phyloP scores from a whole-genome alignment of 1,140 invertebrate species.

The Paraescarpia echinospica region DNA sequence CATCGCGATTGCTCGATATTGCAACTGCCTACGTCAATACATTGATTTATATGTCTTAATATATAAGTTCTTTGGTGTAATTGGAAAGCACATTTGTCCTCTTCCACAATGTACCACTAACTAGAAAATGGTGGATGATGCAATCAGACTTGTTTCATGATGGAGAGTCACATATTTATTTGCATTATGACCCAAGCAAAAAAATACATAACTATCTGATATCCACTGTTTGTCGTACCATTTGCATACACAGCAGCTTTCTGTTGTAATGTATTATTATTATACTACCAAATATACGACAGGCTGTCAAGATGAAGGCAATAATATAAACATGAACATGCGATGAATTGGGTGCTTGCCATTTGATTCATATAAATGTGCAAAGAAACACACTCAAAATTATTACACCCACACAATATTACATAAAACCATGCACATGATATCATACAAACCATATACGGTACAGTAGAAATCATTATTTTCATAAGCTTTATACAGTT shows the following conservation, averaged over 20 bases:
- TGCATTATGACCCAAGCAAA: neutral
- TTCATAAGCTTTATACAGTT: neutral
- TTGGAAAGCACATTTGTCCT: too few relatives aligned
- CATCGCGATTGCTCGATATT: too few relatives aligned
- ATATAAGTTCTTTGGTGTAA: too few relatives aligned
- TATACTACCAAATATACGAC: neutral
- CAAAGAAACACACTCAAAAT: neutral
- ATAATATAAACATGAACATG: neutral
- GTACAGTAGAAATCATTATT: neutral
- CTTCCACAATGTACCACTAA: too few relatives aligned
- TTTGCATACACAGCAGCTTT: neutral
- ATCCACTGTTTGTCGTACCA: neutral
- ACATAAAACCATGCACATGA: neutral
- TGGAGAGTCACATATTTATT: neutral
- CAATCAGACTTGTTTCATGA: too few relatives aligned
- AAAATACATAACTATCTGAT: neutral
- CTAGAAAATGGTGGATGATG: too few relatives aligned
- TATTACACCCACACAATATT: neutral
- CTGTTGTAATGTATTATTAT: neutral
- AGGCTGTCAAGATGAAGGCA: neutral
- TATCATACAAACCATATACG: neutral
- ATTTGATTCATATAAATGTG: neutral
- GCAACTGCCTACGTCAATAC: too few relatives aligned
- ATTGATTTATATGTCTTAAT: too few relatives aligned
- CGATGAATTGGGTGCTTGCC: neutral